phyloP scores from a whole-genome alignment of 2,888 invertebrate species.

The Metalampra italica region DNA sequence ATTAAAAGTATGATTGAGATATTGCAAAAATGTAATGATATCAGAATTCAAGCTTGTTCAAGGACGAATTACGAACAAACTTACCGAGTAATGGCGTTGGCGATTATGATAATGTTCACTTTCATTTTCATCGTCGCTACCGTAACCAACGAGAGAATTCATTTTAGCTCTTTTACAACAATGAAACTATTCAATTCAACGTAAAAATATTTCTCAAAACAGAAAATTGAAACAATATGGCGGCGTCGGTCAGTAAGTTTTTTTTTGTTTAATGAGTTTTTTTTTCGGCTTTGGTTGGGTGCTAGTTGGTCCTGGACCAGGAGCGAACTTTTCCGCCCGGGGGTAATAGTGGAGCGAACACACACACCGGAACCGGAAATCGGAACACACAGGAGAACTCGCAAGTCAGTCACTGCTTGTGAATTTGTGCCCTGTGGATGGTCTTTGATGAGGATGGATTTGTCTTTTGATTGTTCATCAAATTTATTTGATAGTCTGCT shows the following conservation, averaged over 20 bases:
- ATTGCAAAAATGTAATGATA: neutral
- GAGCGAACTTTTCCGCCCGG: too few species aligned
- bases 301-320: too few species aligned
- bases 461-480: too few species aligned
- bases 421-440: too few species aligned
- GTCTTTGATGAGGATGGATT: too few species aligned
- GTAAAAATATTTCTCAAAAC: neutral
- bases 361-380: too few species aligned
- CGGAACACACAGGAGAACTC: too few species aligned
- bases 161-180: constrained; percentile 49
- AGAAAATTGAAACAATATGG: constrained; percentile 8
- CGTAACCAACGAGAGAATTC: constrained; percentile 88
- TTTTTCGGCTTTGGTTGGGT: too few species aligned
- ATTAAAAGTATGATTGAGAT: neutral
- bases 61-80: constrained; percentile 33
- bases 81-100: constrained; percentile 50
- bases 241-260: neutral
- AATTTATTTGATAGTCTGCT: too few species aligned
- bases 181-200: neutral
- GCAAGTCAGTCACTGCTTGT: too few species aligned
- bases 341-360: too few species aligned
- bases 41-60: constrained; percentile 16
- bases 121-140: constrained; percentile 87
- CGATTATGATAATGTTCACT: constrained; percentile 46
- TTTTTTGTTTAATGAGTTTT: too few species aligned